Evolutionary conservation across 2,113 vertebrate species (phyloP), one percentile per base, ranked within the genome.

Genomic region (Nycticorax nycticorax): DNA sequence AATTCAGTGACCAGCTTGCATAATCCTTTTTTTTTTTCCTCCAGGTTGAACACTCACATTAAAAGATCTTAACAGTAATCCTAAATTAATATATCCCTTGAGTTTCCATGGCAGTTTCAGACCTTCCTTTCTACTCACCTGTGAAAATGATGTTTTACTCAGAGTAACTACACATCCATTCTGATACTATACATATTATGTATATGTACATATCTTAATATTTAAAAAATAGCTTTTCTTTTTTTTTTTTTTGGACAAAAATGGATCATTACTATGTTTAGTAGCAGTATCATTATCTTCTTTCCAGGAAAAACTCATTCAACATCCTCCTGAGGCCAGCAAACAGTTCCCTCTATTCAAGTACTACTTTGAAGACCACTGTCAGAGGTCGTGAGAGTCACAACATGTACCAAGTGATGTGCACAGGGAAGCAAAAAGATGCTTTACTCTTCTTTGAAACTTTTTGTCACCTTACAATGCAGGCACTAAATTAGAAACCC

Each of bases 181-280:
- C 47, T 50, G 53, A 57, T 22, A 39, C 5, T 13, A 32, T 14
- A 72, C 3, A 16, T 35, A 35, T 2, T 35, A 12, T 45, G 28
- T 16, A 37, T 7, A 24, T 14, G 4, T n/a, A 81, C 0, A 0
- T 19, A 48, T 12, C 3, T 7, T 39, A 14, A 26, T 57, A 68
- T 32, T 32, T 83, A 17, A 68, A 80, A 93, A 12, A 9, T 3
- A 4, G 2, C 35, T 23, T 23, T 22, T 22, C 27, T 52, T 27
- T 55, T n/a, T 48, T 45, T 45, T 45, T 52, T 43, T 19, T 43
- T 50, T 32, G 4, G 4, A 7, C 8, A 66, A 57, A 79, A 71
- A 45, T 7, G 9, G 17, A 47, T 62, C n/a, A 69, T 55, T 68
- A 41, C 26, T 55, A 75, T 18, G 17, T 66, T 80, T 45, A 52